Evolutionary conservation across 2,797 vertebrate species (phyloP), one percentile per base, ranked within the genome.

Genomic region (Ambastaia sidthimunki): DNA sequence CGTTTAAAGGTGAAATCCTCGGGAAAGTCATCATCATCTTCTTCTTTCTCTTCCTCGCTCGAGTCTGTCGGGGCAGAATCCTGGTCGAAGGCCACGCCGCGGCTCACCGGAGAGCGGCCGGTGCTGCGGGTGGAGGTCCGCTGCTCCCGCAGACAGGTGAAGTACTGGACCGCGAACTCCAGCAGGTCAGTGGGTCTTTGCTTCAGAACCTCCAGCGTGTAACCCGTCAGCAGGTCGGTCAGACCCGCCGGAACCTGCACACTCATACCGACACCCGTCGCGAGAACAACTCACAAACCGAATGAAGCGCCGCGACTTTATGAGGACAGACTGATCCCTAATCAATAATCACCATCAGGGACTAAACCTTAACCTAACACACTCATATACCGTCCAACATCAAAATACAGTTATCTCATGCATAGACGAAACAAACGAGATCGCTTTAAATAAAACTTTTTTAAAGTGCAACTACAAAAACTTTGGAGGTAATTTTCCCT

Each of bases 171-270:
- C 0, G 96, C 96, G 86, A 97, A 98, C 76, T 94, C 94, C 21
- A 95, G 91, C 66, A 97, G 86, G 87, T 97, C 92, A 0, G 92
- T 72, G 4, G 96, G 96, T 86, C 91, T 91, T 85, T 86, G 91
- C 83, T 94, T 94, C 76, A 97, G 91, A 66, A 98, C 97, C 91
- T 96, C 96, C 90, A 96, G 94, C 0, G 96, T 95, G 89, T 95
- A 98, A 18, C 93, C 94, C 91, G 95, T 96, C 88, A 97, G 91
- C 81, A 98, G 93, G 90, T 97, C 96, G 7, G 92, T 95, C 86
- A 97, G 88, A 71, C 96, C 96, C 4, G 89, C 86, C 7, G 96
- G 96, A 86, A 98, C 95, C 88, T 94, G 92, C 57, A 93, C 90
- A 65, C 90, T 92, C 90, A 95, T 95, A 88, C 92, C 92, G 1